Base-by-base conservation (phyloP, 2,888 invertebrate genomes). In the Nephrotoma appendiculata region DNA sequence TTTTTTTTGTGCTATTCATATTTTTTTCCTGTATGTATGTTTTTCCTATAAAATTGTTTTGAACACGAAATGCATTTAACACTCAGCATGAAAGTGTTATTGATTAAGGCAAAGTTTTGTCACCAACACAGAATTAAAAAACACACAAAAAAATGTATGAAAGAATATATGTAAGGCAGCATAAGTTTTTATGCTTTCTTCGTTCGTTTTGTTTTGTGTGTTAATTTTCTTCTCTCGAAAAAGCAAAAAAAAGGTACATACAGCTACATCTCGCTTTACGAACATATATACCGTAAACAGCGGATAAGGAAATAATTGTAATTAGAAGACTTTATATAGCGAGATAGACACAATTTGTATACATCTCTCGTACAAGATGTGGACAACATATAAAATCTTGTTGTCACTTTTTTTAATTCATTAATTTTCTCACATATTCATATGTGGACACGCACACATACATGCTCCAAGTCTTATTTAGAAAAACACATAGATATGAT, bases 31-130 rank as follows among this genome's bases (percentile, higher is more conserved):
- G 44, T 44, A 11, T 44, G 44, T 44, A 4, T 71, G 9, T 71
- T 57, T 31, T 71, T 71, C 71, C 15, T 71, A 71, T 9, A 71
- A 31, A 71, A 71, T 84, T 42, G 42, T 84, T 84, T 42, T 84
- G 84, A 84, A 84, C 84, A 84, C 84, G 84, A 84, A 84, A 84
- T 84, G 84, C 84, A 84, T 84, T 84, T 84, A 84, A 84, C 84
- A 84, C 84, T 84, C 84, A 84, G 84, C 84, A 43, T 84, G 84
- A 84, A 84, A 84, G 84, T 84, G 84, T 84, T 84, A 84, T 84
- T 84, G 84, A 84, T 84, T 84, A 43, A 42, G 43, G 84, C 42
- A 84, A 84, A 84, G 42, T 84, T 84, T 84, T 84, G 84, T 84
- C 84, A 84, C 84, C 84, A 84, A 84, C 84, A 84, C 42, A 84